These are phyloP conservation scores for Morelia viridis DNA, from an alignment of 2,797 vertebrate species.

Conservation along the genomic window DNA sequence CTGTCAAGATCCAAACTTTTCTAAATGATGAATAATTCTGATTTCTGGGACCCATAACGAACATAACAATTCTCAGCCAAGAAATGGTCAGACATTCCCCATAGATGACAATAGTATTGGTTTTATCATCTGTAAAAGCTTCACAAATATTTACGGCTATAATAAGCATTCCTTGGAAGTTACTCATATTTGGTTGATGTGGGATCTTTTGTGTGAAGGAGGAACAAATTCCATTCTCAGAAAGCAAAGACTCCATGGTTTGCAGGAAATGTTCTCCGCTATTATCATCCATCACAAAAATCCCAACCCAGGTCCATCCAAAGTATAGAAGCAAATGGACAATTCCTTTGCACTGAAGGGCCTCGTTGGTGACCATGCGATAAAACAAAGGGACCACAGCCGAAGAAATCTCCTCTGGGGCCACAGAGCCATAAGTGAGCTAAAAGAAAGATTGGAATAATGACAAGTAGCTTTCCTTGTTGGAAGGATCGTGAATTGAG, in stretches of 20 bases:
- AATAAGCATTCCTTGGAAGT: fast-evolving
- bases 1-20: not conserved
- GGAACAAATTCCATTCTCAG: not conserved
- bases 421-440: conserved; percentile 4
- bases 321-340: not conserved
- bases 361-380: not conserved
- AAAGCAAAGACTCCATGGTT: not conserved
- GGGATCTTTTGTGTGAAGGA: not conserved
- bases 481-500: too few species aligned
- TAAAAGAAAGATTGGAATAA: not conserved
- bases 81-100: not conserved
- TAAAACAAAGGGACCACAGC: not conserved
- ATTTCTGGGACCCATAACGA: not conserved
- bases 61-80: not conserved
- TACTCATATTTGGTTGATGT: too few species aligned
- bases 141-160: not conserved
- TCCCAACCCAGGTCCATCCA: conserved; percentile 6
- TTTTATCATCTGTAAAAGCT: not conserved
- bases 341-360: not conserved
- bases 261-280: conserved; percentile 1
- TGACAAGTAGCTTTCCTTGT: too few species aligned
- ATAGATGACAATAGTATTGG: not conserved
- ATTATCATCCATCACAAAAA: not conserved
- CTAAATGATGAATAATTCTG: not conserved
- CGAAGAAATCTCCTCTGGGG: not conserved